phyloP scores from a whole-genome alignment of 2,888 invertebrate species.

The Sesia apiformis region DNA sequence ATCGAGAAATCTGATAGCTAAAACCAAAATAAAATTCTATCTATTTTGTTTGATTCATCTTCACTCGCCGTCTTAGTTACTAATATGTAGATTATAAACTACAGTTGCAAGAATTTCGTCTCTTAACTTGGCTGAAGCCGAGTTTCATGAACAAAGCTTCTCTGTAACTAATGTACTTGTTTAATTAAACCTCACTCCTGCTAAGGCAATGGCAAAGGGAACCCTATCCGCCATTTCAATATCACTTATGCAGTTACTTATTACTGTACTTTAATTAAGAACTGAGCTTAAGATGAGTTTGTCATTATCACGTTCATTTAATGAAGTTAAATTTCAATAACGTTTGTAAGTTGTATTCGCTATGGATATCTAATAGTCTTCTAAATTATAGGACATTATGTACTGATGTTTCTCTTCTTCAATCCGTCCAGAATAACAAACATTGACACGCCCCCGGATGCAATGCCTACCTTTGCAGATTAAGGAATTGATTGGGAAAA shows the following conservation, averaged over 20 bases:
- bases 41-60: neutral
- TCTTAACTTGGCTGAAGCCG: neutral
- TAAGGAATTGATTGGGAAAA: too few relatives aligned
- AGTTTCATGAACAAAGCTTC: conserved; percentile 4
- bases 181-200: conserved; percentile 21
- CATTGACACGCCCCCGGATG: too few relatives aligned
- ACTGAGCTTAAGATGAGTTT: neutral
- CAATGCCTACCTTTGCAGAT: too few relatives aligned
- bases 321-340: neutral
- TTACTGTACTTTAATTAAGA: neutral
- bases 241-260: neutral
- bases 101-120: neutral
- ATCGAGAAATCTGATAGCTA: too few relatives aligned
- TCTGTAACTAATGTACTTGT: conserved; percentile 3
- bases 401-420: too few relatives aligned
- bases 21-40: neutral
- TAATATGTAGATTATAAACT: neutral
- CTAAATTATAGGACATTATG: too few relatives aligned
- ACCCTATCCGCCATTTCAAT: conserved; percentile 18
- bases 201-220: conserved; percentile 17
- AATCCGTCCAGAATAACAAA: too few relatives aligned
- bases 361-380: too few relatives aligned
- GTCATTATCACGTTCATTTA: neutral
- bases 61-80: neutral
- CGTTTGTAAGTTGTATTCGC: too few relatives aligned